Conservation (phyloP, 2,797 vertebrate genomes). For the Clarias laeviceps region DNA sequence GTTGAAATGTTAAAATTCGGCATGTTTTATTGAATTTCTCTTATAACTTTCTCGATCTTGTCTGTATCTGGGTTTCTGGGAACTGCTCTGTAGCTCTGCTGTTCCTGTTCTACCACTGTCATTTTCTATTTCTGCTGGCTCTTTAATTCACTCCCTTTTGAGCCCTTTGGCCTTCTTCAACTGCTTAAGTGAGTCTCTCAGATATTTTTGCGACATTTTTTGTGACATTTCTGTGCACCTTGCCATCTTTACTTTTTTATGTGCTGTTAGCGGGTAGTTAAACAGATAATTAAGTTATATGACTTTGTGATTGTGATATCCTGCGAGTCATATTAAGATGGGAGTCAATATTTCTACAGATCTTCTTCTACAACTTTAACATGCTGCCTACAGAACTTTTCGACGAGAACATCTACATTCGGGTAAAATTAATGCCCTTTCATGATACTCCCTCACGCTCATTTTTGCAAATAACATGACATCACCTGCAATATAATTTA, state of each 20-base stretch:
- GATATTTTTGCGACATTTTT: slow-evolving; percentile 35
- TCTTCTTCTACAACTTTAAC: slow-evolving; percentile 96
- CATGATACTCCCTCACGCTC: neutral
- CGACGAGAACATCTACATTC: slow-evolving; percentile 85
- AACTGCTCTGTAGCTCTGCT: slow-evolving; percentile 7
- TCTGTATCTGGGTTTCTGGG: slow-evolving; percentile 16
- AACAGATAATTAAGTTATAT: neutral
- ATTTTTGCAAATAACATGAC: neutral
- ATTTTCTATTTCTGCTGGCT: slow-evolving; percentile 20
- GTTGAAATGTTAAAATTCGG: neutral
- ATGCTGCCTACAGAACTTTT: slow-evolving; percentile 89
- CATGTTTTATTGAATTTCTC: no score
- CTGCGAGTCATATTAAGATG: slow-evolving; percentile 1
- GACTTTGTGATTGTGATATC: neutral
- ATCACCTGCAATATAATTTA: neutral
- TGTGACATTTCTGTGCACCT: slow-evolving; percentile 5
- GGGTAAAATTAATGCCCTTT: slow-evolving; percentile 73
- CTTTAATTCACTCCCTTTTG: slow-evolving; percentile 29
- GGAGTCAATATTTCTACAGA: slow-evolving; percentile 69
- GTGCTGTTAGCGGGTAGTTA: neutral
- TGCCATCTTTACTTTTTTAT: neutral
- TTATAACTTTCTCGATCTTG: neutral
- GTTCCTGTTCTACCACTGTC: neutral
- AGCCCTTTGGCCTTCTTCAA: neutral
- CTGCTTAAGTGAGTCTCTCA: slow-evolving; percentile 49